Base-by-base conservation (phyloP, 2,113 vertebrate species). In the Gorilla gorilla region DNA sequence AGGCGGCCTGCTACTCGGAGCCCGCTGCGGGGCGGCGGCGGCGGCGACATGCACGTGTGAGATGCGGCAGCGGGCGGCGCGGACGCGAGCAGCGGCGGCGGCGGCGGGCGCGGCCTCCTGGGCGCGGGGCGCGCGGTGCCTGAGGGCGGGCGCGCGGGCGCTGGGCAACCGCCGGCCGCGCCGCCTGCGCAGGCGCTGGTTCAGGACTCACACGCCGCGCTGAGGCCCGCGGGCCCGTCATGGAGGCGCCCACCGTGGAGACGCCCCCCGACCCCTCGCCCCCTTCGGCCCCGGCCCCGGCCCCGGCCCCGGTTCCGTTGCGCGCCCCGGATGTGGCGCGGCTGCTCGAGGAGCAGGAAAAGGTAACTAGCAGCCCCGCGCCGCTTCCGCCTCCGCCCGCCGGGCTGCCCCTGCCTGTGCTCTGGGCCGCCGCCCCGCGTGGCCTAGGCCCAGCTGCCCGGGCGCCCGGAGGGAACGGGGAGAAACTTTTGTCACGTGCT, bases 121-220 rank as follows among this genome's bases (percentile, higher is more conserved):
- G 1, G 91, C 72, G 89, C 92, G 32, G 66, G 95, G 90, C 93
- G 81, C 95, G 76, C 96, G 8, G 97, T 85, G 98, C 94, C 97
- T 97, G 95, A 96, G 84, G 97, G 80, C 75, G 70, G 94, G 97
- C 95, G 96, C 96, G 97, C 81, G 97, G 97, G 92, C 94, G 35
- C 95, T n/a, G 90, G 90, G 95, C 82, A 97, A 92, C 96, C 52
- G 86, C 92, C 97, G 98, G 98, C 99, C 98, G 97, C 98, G 98
- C 98, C 99, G 99, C 98, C 98, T 99, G 98, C 99, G 99, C 98
- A 99, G 99, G 99, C 99, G 99, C 98, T 99, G 99, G 98, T 99
- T 99, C 99, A 99, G 99, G 99, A 99, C 99, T 99, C 99, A 99
- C 98, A 99, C 98, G 97, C 99, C 91, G 18, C 97, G 95, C 45